Base-by-base conservation (phyloP, 2,888 invertebrate species). In the Andrena trimmerana region DNA sequence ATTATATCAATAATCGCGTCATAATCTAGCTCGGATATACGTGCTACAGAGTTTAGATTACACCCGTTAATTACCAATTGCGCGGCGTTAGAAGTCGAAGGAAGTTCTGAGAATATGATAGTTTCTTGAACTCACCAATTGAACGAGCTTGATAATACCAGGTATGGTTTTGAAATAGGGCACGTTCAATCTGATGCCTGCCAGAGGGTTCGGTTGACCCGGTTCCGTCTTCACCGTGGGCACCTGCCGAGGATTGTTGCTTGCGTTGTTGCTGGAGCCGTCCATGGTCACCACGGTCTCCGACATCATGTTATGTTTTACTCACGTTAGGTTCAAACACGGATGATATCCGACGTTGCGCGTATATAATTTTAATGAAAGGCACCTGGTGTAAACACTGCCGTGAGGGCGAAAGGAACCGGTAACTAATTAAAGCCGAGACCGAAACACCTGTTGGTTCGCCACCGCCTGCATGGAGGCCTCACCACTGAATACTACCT, bases 281-380 rank as follows among this genome's bases (percentile, higher is more conserved):
- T 96, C 96, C 94, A 97, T 96, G 91, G 96, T 97, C 91, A 97
- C 97, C 96, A 97, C 97, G 92, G 97, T 97, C 95, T 97, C 97
- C 94, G 97, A 97, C 96, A 97, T 97, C 96, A 97, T 97, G 74
- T 89, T 89, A 88, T 69, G 85, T 59, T 83, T 76, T 42, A 71
- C 54, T 77, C 59, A 24, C 78, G 71, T 62, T 65, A 29, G 54
- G 60, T 66, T 16, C 68, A 54, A 68, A 33, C 57, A 31, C 60
- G 42, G 33, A n/a, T 13, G 50, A 69, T 50, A 50, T 50, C 48
- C 7, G 57, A 54, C 36, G n/a, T 42, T 10, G 4, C 24, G 57
- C 48, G 73, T 62, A 48, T 69, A 52, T 66, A 52, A 42, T 27
- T 50, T 42, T 10, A 70, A 76, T 77, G 75, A 84, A 83, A 82